Base-by-base conservation (phyloP, 2,113 vertebrate species). In the Ovis canadensis region DNA sequence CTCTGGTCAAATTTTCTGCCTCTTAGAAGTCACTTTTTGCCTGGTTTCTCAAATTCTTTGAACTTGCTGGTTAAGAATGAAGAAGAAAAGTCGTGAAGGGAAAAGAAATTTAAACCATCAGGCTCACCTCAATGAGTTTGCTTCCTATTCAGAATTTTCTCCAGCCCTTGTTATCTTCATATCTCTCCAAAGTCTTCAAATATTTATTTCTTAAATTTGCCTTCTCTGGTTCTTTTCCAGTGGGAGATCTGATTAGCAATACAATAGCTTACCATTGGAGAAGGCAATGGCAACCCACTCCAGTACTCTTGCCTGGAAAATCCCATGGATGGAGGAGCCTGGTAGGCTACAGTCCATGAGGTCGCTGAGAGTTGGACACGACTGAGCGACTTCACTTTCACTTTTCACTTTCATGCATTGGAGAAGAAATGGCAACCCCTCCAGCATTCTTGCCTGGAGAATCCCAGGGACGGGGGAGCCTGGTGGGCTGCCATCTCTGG, bases 11-110 rank as follows among this genome's bases (percentile, higher is more conserved):
- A 64, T 82, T 59, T 9, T 82, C 55, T 87, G 57, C 43, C 54
- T 94, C 81, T 78, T 90, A 86, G 23, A 81, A 89, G 15, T 90
- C 25, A 60, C 50, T 84, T 62, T 74, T 78, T 93, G n/a, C 59
- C 85, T 81, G 52, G 45, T 45, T 94, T 96, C 57, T 85, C 78
- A 90, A 16, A 77, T 71, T 93, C n/a, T 48, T 16, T 29, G 8
- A 54, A 43, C 57, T 88, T 74, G 64, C 54, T 97, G 29, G 62
- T 88, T 67, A 40, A 81, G 36, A 89, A 78, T 40, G 33, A 83
- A 86, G 48, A 52, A 96, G 59, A 83, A 77, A 62, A 62, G 23
- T 48, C 40, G 57, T 31, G 29, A 74, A 88, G 27, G 62, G 17
- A 91, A 77, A 88, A 94, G 31, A 9, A 82, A 43, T 57, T 86